Percentiles rank a stretch among this genome's conserved stretches.
phyloP scores from a whole-genome alignment of 2,888 invertebrate species.

The Catocala fraxini region DNA sequence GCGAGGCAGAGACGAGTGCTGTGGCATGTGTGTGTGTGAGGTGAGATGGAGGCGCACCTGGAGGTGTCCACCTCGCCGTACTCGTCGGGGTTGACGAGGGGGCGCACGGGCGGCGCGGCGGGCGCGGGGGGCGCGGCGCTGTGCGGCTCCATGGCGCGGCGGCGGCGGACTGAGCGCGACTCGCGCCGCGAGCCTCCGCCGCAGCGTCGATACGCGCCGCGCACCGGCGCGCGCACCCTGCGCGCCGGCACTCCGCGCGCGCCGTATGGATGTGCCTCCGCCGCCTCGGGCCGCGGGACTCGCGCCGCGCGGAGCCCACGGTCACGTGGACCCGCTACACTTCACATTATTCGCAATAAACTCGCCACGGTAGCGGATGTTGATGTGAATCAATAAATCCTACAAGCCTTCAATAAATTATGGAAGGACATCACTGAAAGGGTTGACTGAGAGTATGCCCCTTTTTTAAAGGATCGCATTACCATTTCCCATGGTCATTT shows the following conservation, averaged over 20 bases:
- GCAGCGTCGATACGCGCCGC: slow-evolving; percentile 22
- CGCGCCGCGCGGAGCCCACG: background rate
- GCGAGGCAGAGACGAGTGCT: background rate
- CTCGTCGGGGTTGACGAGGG: slow-evolving; percentile 94
- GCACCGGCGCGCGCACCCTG: slow-evolving; percentile 16
- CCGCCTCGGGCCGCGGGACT: background rate
- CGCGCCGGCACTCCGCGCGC: background rate
- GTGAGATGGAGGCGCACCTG: slow-evolving; percentile 81
- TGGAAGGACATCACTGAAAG: too few relatives aligned
- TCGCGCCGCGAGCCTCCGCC: slow-evolving; percentile 10
- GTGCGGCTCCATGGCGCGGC: slow-evolving; percentile 67
- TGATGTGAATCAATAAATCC: too few relatives aligned
- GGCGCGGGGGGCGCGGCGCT: slow-evolving; percentile 49
- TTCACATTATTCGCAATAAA: too few relatives aligned
- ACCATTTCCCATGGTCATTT: too few relatives aligned
- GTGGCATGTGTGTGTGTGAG: background rate
- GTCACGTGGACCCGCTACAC: background rate
- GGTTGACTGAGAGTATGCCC: too few relatives aligned
- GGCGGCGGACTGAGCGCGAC: slow-evolving; percentile 48
- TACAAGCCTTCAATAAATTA: too few relatives aligned
- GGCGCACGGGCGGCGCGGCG: slow-evolving; percentile 79
- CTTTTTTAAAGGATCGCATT: too few relatives aligned
- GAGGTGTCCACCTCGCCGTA: slow-evolving; percentile 95
- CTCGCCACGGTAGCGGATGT: too few relatives aligned
- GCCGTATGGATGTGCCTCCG: background rate